Base-by-base conservation (phyloP, 1,140 invertebrate species). In the Chrysomallon squamiferum region DNA sequence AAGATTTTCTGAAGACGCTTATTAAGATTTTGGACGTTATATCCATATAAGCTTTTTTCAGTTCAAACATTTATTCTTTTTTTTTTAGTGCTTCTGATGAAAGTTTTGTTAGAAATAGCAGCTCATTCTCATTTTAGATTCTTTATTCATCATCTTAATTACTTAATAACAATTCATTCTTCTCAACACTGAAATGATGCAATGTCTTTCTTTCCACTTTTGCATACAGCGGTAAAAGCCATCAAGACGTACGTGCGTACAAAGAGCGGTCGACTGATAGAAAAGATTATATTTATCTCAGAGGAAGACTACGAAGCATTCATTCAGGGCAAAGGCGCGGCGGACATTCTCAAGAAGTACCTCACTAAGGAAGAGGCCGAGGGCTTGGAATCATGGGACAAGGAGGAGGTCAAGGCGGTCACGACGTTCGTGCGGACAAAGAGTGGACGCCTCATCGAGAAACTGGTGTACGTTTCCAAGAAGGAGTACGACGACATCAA, bases 191-290 rank as follows among this genome's bases (percentile, higher is more conserved):
- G n/a, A n/a, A n/a, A n/a, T n/a, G n/a, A n/a, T n/a, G n/a, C n/a
- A n/a, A n/a, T n/a, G n/a, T n/a, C n/a, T n/a, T 54, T 25, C 15
- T 54, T 47, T 32, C 50, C 32, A 62, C n/a, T 52, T 54, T 62
- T 66, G 47, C 65, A 71, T 69, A 7, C 72, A 83, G 83, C 72
- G 43, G 76, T 82, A 13, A 77, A 75, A 59, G 84, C 84, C n/a
- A 78, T 85, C 41, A 84, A 81, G 57, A 84, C 82, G 0, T 84
- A 84, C 59, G 81, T 85, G 3, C 65, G 83, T 20, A 84, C 84
- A 32, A 84, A 85, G 60, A 84, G 83, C 74, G 84, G 84, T 4
- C 71, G 80, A 11, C 65, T 84, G 22, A 68, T 83, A 2, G 81
- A 84, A 50, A 76, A 72, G 30, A 81, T 84, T 29, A 75, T 84